Evolutionary conservation across 2,797 vertebrate genomes (phyloP), one percentile per base, ranked within the genome.

Genomic region (Pteropus rufus): DNA sequence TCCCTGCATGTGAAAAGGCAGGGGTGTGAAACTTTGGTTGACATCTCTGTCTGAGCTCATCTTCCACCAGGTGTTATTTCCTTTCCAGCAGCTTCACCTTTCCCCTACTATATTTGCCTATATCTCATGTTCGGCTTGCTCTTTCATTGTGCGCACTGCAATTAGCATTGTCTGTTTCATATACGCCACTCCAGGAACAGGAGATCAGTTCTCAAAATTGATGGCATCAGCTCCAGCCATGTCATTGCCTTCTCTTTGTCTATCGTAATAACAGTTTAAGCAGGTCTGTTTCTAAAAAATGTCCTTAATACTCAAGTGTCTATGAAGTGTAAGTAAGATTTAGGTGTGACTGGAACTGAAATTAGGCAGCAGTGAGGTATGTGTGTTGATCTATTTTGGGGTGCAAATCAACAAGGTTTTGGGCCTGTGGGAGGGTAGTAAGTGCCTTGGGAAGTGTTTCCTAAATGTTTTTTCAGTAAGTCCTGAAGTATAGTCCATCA

Each of bases 351-450:
- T 39, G 88, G 41, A 34, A 93, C 91, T 76, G 56, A 76, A 95
- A 18, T 85, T 70, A 93, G 1, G 7, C 70, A 96, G 6, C 82
- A 73, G 46, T 96, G 81, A 98, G 93, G 91, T 84, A 94, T 73
- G 97, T 96, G 85, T 97, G 80, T 83, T 2, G 39, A 76, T 97
- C 94, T 97, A 10, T 79, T 96, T 97, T 6, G 56, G 93, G 75
- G 21, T 91, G 73, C 88, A 88, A 86, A 65, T 92, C 91, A 65
- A 21, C 96, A 56, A 85, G 94, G 49, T 82, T 67, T 88, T 3
- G 72, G 67, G 64, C 85, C 70, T 16, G 94, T 84, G 39, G 83
- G 46, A 87, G 84, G 46, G 46, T 96, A 34, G 52, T 87, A 70
- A 96, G 29, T 15, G 93, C 19, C 39, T 85, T 85, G 85, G 18